Conservation (phyloP, 2,797 vertebrate species). For the Sebastes hubbsi region DNA sequence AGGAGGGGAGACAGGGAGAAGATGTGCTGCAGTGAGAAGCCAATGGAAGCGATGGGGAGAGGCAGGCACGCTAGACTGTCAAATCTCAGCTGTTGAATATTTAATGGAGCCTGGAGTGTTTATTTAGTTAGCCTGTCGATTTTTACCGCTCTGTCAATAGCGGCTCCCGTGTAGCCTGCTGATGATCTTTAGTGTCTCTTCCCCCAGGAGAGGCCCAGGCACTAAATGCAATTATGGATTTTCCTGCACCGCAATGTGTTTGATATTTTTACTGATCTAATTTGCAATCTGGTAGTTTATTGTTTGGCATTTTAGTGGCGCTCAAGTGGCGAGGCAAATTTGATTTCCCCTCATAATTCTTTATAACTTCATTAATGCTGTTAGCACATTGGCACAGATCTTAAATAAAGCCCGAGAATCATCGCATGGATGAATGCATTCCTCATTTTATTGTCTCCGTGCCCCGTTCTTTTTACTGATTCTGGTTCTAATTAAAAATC, state of each 20-base stretch:
- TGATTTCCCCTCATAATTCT: slow-evolving; percentile 99
- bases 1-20: slow-evolving; percentile 57
- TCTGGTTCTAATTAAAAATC: slow-evolving; percentile 86
- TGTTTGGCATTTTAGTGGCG: slow-evolving; percentile 99
- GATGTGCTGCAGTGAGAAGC: slow-evolving; percentile 76
- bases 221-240: slow-evolving; percentile 99
- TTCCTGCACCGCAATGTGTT: slow-evolving; percentile 97
- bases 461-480: slow-evolving; percentile 74
- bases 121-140: slow-evolving; percentile 99
- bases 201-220: slow-evolving; percentile 90
- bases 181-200: slow-evolving; percentile 97
- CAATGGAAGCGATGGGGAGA: slow-evolving; percentile 73
- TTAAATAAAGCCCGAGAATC: slow-evolving; percentile 85
- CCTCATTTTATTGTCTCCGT: slow-evolving; percentile 82
- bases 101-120: slow-evolving; percentile 97
- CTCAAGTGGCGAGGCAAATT: slow-evolving; percentile 99
- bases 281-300: slow-evolving; percentile 99
- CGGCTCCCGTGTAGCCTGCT: slow-evolving; percentile 91
- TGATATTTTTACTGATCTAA: slow-evolving; percentile 99
- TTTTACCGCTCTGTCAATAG: slow-evolving; percentile 99
- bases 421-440: slow-evolving; percentile 80
- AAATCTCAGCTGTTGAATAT: slow-evolving; percentile 99
- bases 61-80: slow-evolving; percentile 87
- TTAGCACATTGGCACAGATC: slow-evolving; percentile 90
- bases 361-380: slow-evolving; percentile 98